Base-by-base conservation (phyloP, 2,797 vertebrate species). In the Pipistrellus pipistrellus region DNA sequence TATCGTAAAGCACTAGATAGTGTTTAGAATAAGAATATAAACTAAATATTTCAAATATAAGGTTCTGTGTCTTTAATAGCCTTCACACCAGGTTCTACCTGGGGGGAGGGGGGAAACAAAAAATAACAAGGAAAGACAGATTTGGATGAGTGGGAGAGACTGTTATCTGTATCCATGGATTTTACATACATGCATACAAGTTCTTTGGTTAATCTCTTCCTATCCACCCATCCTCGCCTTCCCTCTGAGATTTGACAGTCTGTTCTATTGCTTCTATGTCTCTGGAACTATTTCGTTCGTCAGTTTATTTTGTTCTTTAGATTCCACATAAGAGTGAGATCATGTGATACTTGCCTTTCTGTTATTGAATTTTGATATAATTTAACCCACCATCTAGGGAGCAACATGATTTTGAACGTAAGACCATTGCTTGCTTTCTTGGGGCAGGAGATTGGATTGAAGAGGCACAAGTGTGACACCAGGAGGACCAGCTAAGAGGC, bases 21-120 rank as follows among this genome's bases (percentile, higher is more conserved):
- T 35, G 11, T 85, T 94, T 73, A 87, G 38, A 41, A 0, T 64
- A 86, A 92, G 85, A 88, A 4, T 77, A 4, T 57, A 93, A 87
- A 9, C 27, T 59, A 75, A 80, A 18, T 83, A 82, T 85, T 83
- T 85, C 30, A 68, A 30, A 71, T 76, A 32, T 38, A 46, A 80
- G n/a, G 2, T 59, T 73, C 57, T 46, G 13, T 51, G 48, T 30
- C n/a, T 88, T 38, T 75, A 44, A 4, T 57, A 82, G 30, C 51
- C 14, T 86, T 18, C 21, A 75, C 76, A 18, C 6, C 41, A 76
- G 30, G 14, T 85, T 92, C 53, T 32, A 3, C 44, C 23, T 18
- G 5, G 75, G 38, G 38, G n/a, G 38, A 38, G 48, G 12, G 11
- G 48, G 8, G 11, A 75, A 75, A 17, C 5, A 82, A 81, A 81